A percentile compares a stretch with the other conserved stretches of the same genome.
Evolutionary conservation across 1,140 invertebrate genomes (phyloP).

Genomic region (Samia ricini): DNA sequence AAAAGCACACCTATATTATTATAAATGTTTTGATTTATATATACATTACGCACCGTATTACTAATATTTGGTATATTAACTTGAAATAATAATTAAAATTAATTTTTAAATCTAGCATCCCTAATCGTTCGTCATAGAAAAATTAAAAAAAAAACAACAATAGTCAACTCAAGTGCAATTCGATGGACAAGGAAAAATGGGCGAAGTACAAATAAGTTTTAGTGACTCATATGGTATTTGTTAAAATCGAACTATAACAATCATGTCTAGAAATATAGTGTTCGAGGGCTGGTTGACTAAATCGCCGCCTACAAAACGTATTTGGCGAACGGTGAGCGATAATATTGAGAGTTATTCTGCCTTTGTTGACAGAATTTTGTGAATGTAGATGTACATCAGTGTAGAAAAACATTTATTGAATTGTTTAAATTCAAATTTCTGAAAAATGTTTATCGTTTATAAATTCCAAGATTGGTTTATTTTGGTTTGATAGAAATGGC

Average conservation of each 20-base stretch:
- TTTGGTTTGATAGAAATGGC: slow-evolving; percentile 88
- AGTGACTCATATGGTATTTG: slow-evolving; percentile 48
- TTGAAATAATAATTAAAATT: too few species aligned
- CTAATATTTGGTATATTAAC: too few species aligned
- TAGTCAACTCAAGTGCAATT: slow-evolving; percentile 1
- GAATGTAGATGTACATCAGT: slow-evolving; percentile 13
- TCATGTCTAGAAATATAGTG: slow-evolving; percentile 70
- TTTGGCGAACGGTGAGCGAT: slow-evolving; percentile 91
- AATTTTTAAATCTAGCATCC: too few species aligned
- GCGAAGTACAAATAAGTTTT: slow-evolving; percentile 34
- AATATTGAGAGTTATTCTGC: slow-evolving; percentile 34
- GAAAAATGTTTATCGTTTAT: slow-evolving; percentile 1
- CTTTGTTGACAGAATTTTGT: slow-evolving; percentile 52
- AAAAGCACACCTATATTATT: too few species aligned
- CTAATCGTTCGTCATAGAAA: neutral
- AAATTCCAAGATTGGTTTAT: neutral
- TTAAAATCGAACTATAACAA: slow-evolving; percentile 31
- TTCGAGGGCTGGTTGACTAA: slow-evolving; percentile 94
- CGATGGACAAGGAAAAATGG: slow-evolving; percentile 13
- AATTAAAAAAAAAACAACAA: slow-evolving; percentile 7
- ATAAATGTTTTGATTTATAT: too few species aligned
- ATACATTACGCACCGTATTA: too few species aligned
- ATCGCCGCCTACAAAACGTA: slow-evolving; percentile 91
- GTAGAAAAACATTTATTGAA: neutral
- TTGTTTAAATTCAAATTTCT: neutral